A percentile compares a stretch with the other conserved stretches of the same genome.
phyloP scores from a whole-genome alignment of 2,113 vertebrate genomes.

The Oncorhynchus nerka region DNA sequence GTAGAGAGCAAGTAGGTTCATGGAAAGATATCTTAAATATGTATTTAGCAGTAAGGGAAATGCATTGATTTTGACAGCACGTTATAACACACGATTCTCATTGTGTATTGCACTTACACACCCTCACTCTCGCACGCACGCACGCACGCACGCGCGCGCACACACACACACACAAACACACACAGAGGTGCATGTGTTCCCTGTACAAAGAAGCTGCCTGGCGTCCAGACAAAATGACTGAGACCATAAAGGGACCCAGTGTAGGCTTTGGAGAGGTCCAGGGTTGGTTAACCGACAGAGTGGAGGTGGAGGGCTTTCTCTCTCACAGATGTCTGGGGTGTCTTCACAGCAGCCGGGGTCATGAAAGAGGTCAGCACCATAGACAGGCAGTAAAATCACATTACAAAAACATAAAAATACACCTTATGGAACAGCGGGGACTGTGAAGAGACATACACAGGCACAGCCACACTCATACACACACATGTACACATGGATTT shows the following conservation, averaged over 20 bases:
- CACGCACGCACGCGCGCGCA: not conserved
- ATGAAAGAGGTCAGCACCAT: slow-evolving; percentile 8
- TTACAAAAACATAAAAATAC: no score
- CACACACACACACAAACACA: not conserved
- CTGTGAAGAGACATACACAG: no score
- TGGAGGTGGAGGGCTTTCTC: slow-evolving; percentile 4
- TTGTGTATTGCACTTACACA: not conserved
- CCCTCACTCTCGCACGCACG: rapidly evolving
- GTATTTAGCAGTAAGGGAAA: not conserved
- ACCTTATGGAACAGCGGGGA: no score
- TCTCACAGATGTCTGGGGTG: slow-evolving; percentile 1
- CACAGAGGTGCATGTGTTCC: slow-evolving; percentile 12
- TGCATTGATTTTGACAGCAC: not conserved
- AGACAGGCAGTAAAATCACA: not conserved
- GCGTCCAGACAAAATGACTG: not conserved
- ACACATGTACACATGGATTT: no score
- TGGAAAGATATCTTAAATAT: no score
- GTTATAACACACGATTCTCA: no score
- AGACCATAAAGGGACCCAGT: not conserved
- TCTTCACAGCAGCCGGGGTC: not conserved
- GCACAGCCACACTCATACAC: no score
- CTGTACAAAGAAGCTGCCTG: slow-evolving; percentile 4
- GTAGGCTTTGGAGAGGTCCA: not conserved
- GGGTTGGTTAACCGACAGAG: not conserved
- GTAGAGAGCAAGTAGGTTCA: no score